Base-by-base conservation (phyloP, 2,888 invertebrate species). In the Idaea aversata region DNA sequence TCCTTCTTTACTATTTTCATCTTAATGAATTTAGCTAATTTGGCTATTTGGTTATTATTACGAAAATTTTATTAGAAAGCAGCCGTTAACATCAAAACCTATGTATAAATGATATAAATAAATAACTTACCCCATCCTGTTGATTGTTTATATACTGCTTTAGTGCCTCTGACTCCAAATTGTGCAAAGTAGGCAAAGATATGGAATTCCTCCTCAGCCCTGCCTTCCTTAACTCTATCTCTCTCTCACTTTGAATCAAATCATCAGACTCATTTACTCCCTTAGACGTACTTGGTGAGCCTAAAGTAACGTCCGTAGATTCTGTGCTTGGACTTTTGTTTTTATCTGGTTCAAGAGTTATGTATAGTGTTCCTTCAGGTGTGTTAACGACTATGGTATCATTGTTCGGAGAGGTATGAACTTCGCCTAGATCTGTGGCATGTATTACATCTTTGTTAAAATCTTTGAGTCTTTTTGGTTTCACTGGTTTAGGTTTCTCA, bases 141-240 rank as follows among this genome's bases (percentile, higher is more conserved):
- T 85, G 82, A 70, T 79, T 83, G 61, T 83, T 84, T 72, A 87
- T 64, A 70, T 87, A 91, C 68, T 89, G 93, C 77, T 80, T 85
- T 72, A 95, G 75, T 6, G 94, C 94, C 75, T 95, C 94, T 73
- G 93, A 74, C 68, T 95, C 95, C 83, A 96, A 87, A 64, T 95
- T 95, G 78, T 96, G 95, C 67, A 97, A 88, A 72, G 94, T 93
- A 4, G 97, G 97, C 93, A 97, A 93, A 3, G 97, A 96, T 70
- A 96, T 95, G 3, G 96, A 96, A 74, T 96, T 95, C 72, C 95
- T 94, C 63, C 96, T 92, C 63, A 95, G 80, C 63, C 84, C 86
- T 5, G 83, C 82, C 67, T 77, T 81, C 65, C 88, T 86, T 67
- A 81, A 77, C 58, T 85, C 87, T 58, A 81, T 75, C 13, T 82